Conservation (phyloP, 2,113 vertebrate genomes). For the Archocentrus centrarchus region DNA sequence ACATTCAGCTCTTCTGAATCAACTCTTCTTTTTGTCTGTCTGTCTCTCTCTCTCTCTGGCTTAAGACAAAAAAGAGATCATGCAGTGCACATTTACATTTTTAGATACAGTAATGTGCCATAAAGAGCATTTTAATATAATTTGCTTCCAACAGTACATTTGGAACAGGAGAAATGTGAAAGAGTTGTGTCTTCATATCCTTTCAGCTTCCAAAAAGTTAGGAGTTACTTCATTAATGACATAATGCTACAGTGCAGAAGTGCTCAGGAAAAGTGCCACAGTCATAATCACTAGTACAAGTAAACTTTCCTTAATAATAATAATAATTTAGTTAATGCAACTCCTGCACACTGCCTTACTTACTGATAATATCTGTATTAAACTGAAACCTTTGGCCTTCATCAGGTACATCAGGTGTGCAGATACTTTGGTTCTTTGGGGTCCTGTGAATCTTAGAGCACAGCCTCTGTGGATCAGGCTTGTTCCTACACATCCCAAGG, state of each 20-base stretch:
- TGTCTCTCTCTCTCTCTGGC: background rate
- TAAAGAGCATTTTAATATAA: background rate
- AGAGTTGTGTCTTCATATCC: background rate
- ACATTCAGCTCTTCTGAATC: slow-evolving; percentile 23
- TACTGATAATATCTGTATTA: background rate
- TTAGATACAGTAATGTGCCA: background rate
- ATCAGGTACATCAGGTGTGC: background rate
- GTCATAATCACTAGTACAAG: too few relatives aligned
- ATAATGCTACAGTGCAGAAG: too few relatives aligned
- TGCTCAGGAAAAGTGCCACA: background rate
- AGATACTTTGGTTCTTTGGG: too few relatives aligned
- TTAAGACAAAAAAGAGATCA: too few relatives aligned
- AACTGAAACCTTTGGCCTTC: background rate
- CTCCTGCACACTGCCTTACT: background rate
- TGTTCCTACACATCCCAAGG: too few relatives aligned
- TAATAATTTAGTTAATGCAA: background rate
- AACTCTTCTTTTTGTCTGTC: background rate
- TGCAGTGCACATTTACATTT: too few relatives aligned
- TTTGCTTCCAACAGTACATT: background rate
- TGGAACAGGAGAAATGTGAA: background rate
- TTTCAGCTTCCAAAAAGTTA: too few relatives aligned
- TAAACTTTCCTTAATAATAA: too few relatives aligned
- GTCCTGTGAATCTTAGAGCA: background rate
- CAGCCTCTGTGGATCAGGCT: too few relatives aligned
- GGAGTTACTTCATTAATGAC: too few relatives aligned